These are phyloP conservation scores for Epizoanthus ramosus DNA, from an alignment of 92 coral and sea anemone genomes.

Conservation along the genomic window DNA sequence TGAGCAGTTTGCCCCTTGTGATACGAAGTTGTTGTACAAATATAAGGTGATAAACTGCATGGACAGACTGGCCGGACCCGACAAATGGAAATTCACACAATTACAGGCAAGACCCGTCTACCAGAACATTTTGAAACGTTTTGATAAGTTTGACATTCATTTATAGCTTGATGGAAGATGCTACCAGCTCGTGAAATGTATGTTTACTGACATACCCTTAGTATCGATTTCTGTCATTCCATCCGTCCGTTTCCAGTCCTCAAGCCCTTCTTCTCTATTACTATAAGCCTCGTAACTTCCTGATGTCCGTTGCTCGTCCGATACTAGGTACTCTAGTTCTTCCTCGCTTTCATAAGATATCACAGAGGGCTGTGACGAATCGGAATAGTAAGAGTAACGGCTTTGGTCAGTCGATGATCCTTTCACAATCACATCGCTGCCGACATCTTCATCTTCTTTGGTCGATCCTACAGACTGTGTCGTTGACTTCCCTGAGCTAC, in stretches of 20 bases:
- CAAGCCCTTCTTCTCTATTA: neutral
- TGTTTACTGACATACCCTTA: neutral
- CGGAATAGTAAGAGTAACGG: neutral
- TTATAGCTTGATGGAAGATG: no score
- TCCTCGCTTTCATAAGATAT: conserved; percentile 1
- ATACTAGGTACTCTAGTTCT: neutral
- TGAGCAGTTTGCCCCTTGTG: no score
- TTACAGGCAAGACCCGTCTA: no score
- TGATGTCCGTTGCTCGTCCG: neutral
- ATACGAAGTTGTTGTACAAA: no score
- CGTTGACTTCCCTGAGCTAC: neutral
- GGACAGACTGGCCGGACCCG: no score
- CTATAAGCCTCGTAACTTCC: neutral
- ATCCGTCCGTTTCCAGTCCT: neutral
- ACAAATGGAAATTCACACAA: no score
- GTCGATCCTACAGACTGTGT: neutral
- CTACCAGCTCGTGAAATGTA: no score
- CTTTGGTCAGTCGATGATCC: neutral
- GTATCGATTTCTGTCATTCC: neutral
- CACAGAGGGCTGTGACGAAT: conserved; percentile 17
- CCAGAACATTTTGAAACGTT: no score
- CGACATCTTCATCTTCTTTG: conserved; percentile 4
- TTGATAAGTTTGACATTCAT: no score
- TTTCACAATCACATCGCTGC: neutral
- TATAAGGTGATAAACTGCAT: no score